Base-by-base conservation (phyloP, 1,140 invertebrate species). In the Drosophila auraria region DNA sequence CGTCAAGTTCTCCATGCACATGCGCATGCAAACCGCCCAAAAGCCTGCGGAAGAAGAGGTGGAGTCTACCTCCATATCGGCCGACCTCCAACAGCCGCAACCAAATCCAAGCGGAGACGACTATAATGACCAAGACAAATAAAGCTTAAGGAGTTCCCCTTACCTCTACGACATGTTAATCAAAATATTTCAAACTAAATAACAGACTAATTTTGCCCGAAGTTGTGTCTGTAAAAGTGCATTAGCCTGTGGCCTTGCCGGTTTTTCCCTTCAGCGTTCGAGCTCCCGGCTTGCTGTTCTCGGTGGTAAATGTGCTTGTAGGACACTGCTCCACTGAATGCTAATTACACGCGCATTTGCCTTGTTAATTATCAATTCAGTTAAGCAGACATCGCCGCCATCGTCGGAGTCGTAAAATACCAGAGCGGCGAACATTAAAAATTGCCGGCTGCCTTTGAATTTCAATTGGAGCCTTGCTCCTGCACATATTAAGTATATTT, bases 331-430 rank as follows among this genome's bases (percentile, higher is more conserved):
- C 45, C 84, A 64, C 80, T 90, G 84, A 89, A 89, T 89, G 81
- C 86, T 89, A 89, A 89, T 89, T 89, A 89, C 86, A 89, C 82
- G 84, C 86, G 86, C 84, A 90, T 89, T 89, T 84, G 78, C 84
- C 86, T 78, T 89, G 84, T 90, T 89, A 89, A 89, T 90, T 89
- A 89, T 89, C 86, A 89, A 89, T 89, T 90, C 84, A 89, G 84
- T 89, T 89, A 82, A 63, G 72, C 72, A 83, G 61, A 82, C 86
- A 69, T 68, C 80, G 83, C 64, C 61, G 73, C 51, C 73, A 66
- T 71, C 57, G 86, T 65, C 79, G 47, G 60, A 64, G 58, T 90
- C 82, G 83, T 89, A 86, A 89, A 89, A 89, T 89, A 66, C 75
- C 84, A 79, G 76, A 83, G 71, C 60, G 50, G 57, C 71, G 78